Conservation (phyloP, 2,888 invertebrate species). For the Boloria euphrosyne region DNA sequence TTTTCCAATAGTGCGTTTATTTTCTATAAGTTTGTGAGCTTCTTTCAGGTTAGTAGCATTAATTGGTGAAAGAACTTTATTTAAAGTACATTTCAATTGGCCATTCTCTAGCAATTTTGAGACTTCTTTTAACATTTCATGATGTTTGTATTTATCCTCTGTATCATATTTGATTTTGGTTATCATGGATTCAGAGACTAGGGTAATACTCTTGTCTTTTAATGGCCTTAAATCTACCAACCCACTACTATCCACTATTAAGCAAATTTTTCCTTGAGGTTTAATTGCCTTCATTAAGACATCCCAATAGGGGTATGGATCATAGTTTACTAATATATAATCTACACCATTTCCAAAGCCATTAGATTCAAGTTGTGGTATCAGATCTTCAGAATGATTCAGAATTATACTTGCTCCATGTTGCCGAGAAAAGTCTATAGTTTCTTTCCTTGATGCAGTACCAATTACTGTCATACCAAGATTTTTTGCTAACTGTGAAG, state of each 20-base stretch:
- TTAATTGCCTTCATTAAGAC: conserved; percentile 64
- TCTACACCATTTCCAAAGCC: conserved; percentile 65
- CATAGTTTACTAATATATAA: conserved; percentile 68
- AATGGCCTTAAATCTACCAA: conserved; percentile 59
- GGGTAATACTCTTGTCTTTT: conserved; percentile 69
- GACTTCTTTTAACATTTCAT: conserved; percentile 59
- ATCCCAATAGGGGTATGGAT: conserved; percentile 72
- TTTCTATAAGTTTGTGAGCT: conserved; percentile 66
- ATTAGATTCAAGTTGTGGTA: conserved; percentile 58
- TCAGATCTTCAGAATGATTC: conserved; percentile 61
- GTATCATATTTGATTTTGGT: conserved; percentile 70
- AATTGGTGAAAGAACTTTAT: conserved; percentile 63
- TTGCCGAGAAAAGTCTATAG: conserved; percentile 54
- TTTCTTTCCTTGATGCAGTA: conserved; percentile 67
- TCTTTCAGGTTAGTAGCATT: conserved; percentile 68
- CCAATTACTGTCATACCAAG: conserved; percentile 69
- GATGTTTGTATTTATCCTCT: conserved; percentile 60
- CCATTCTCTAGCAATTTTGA: conserved; percentile 64
- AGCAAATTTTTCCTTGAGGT: conserved; percentile 69
- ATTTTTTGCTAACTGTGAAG: conserved; percentile 65
- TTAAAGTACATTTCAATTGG: conserved; percentile 60
- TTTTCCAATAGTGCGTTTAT: conserved; percentile 63
- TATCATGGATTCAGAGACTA: conserved; percentile 66
- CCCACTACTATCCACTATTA: conserved; percentile 67
- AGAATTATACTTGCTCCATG: conserved; percentile 65